These are phyloP conservation scores for Drosophila lacertosa DNA, from an alignment of 1,140 invertebrate species.

Conservation along the genomic window DNA sequence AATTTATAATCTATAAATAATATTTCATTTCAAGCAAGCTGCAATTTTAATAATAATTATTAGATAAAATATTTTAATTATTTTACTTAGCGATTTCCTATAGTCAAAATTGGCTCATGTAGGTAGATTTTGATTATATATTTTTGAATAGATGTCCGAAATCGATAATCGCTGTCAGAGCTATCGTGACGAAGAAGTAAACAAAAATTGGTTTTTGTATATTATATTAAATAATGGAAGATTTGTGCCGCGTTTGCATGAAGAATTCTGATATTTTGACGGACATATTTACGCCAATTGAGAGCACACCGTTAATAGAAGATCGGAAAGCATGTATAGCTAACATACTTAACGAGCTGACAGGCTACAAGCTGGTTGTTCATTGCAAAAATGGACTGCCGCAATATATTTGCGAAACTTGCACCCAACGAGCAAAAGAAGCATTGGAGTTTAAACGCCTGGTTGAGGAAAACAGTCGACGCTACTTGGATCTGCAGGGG, in stretches of 20 bases:
- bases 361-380: neutral
- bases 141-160: no score
- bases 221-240: constrained; percentile 6
- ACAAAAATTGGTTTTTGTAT: neutral
- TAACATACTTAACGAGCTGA: constrained; percentile 21
- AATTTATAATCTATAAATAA: neutral
- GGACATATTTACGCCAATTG: constrained; percentile 14
- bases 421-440: neutral
- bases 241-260: constrained; percentile 13
- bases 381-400: neutral
- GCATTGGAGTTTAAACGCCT: constrained; percentile 22
- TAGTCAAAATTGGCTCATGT: no score
- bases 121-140: no score
- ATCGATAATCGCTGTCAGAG: neutral
- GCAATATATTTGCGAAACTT: constrained; percentile 17
- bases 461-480: neutral
- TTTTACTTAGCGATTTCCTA: no score
- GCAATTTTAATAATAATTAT: no score
- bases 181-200: neutral
- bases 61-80: no score
- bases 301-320: neutral
- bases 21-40: no score
- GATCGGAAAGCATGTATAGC: constrained; percentile 1
- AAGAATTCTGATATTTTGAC: neutral
- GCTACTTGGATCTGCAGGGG: neutral